Percentiles rank a stretch among this genome's conserved stretches.
Evolutionary conservation across 2,113 vertebrate species (phyloP).

Genomic region (Morone chrysops): DNA sequence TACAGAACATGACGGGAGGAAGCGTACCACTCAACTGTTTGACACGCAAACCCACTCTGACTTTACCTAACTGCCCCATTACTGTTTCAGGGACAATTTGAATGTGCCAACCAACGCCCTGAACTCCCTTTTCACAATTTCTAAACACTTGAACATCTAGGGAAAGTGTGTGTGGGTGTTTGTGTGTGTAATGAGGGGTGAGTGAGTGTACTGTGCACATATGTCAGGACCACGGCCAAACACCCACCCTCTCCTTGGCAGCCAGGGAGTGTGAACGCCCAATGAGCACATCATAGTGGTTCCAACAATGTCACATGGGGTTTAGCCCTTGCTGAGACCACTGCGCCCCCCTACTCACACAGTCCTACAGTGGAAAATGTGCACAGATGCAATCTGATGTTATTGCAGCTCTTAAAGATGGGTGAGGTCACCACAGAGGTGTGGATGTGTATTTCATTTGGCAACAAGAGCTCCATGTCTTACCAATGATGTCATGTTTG

Average conservation of each 20-base stretch:
- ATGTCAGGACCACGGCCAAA: constrained; percentile 65
- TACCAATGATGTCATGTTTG: constrained; percentile 69
- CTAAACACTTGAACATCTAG: constrained; percentile 29
- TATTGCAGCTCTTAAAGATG: neutral
- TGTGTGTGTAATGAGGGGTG: constrained; percentile 46
- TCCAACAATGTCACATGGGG: constrained; percentile 46
- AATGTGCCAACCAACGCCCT: constrained; percentile 44
- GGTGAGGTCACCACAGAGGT: constrained; percentile 63
- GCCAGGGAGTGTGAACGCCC: constrained; percentile 72
- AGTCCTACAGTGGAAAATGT: neutral
- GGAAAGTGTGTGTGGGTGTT: constrained; percentile 38
- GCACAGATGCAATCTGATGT: constrained; percentile 17
- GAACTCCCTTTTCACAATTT: constrained; percentile 21
- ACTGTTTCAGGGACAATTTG: constrained; percentile 50
- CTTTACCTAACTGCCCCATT: constrained; percentile 14
- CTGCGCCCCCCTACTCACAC: neutral
- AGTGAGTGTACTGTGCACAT: constrained; percentile 64
- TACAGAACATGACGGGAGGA: neutral
- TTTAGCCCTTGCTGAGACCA: constrained; percentile 56
- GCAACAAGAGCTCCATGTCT: constrained; percentile 38
- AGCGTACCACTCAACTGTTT: neutral
- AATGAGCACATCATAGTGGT: constrained; percentile 64
- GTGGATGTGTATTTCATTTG: constrained; percentile 60
- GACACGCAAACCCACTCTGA: neutral
- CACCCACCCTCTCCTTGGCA: constrained; percentile 72